Base-by-base conservation (phyloP, 2,888 invertebrate species). In the Masnerella sp. region DNA sequence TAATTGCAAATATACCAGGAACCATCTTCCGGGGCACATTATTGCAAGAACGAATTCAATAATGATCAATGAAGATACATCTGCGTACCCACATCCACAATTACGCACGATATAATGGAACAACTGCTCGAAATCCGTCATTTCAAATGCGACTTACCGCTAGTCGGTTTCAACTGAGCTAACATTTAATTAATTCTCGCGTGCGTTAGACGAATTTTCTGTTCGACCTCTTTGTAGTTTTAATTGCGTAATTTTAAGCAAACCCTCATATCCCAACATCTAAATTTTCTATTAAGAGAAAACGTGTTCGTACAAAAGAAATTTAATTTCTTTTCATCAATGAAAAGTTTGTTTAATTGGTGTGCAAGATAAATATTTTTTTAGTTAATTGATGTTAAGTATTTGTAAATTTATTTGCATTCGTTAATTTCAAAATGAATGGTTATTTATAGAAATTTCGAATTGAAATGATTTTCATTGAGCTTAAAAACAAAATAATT, bases 41-140 rank as follows among this genome's bases (percentile, higher is more conserved):
- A 68, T 30, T 9, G 15, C 43, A 61, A 45, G 40, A 54, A 43
- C 36, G 28, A 69, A 51, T 67, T 51, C 56, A 67, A 28, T 52
- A 58, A 59, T 62, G 56, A 54, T 49, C 38, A 34, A 49, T 49
- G 61, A 69, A 56, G 52, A 70, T 49, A 47, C 54, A 61, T 54
- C 49, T 54, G 62, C 28, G 34, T 18, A 42, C 43, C 49, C 47
- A 22, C 54, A 54, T 56, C 22, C 17, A 18, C 38, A 54, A 70
- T 62, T 70, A 49, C 34, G 20, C 9, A 12, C 30, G 18, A 30
- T 42, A 47, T 56, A 52, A 54, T 54, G 40, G 25, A 59, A 54
- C 69, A 43, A 61, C 59, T 61, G 47, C 38, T 61, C 45, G 61
- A 61, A 67, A 54, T 69, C 52, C 34, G 18, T 62, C 61, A 69